phyloP scores from a whole-genome alignment of 2,797 vertebrate species.

The Phrynocephalus vlangalii region DNA sequence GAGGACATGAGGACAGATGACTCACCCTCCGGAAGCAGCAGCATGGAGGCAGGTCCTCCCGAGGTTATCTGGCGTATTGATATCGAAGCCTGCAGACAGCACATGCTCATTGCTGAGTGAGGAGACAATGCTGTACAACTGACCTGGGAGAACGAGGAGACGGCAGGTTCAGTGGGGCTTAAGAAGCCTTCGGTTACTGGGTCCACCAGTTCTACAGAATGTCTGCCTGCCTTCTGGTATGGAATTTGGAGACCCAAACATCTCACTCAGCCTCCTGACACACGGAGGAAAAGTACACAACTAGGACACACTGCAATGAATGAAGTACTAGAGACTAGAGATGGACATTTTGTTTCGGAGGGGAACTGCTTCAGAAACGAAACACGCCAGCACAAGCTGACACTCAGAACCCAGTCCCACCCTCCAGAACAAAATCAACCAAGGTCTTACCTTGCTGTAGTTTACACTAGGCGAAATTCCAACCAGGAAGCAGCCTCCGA shows the following conservation, averaged over 20 bases:
- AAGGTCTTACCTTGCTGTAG: too few relatives aligned
- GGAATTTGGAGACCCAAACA: background rate
- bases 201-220: too few relatives aligned
- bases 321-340: background rate
- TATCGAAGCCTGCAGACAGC: slow-evolving; percentile 96
- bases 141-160: slow-evolving; percentile 80
- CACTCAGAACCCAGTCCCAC: too few relatives aligned
- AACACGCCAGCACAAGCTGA: too few relatives aligned
- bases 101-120: slow-evolving; percentile 98
- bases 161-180: background rate
- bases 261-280: background rate
- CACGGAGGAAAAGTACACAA: background rate
- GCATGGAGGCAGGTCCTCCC: slow-evolving; percentile 98
- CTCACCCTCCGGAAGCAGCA: slow-evolving; percentile 97
- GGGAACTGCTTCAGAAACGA: too few relatives aligned
- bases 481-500: too few relatives aligned
- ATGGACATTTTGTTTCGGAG: too few relatives aligned
- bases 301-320: background rate
- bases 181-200: background rate
- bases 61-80: slow-evolving; percentile 96
- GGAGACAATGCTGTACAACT: slow-evolving; percentile 99
- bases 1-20: accelerated
- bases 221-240: background rate
- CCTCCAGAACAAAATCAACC: too few relatives aligned
- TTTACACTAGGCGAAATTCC: too few relatives aligned